Conservation (phyloP, 2,113 vertebrate genomes). For the Anolis sagrei region DNA sequence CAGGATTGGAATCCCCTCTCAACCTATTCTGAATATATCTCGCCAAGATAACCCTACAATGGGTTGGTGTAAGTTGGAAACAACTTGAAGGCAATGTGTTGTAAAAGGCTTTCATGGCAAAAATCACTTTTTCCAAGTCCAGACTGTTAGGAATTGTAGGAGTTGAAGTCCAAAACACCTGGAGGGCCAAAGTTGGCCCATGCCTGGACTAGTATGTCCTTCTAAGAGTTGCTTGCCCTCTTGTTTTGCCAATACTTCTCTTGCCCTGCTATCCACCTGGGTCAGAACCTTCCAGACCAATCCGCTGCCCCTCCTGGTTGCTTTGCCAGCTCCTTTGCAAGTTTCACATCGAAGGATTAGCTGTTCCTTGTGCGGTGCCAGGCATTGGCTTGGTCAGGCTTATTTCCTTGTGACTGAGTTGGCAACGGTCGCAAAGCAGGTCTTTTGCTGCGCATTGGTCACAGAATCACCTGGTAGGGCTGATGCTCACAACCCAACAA, state of each 20-base stretch:
- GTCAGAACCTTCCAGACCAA: too few relatives aligned
- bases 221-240: not conserved
- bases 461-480: not conserved
- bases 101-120: too few relatives aligned
- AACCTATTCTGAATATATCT: too few relatives aligned
- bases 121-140: too few relatives aligned
- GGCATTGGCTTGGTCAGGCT: not conserved
- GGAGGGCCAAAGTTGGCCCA: too few relatives aligned
- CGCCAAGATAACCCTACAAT: too few relatives aligned
- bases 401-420: not conserved
- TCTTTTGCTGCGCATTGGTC: not conserved
- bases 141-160: too few relatives aligned
- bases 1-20: too few relatives aligned
- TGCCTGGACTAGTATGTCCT: not conserved
- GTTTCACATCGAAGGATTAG: not conserved
- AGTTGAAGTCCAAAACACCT: too few relatives aligned
- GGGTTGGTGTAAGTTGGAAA: too few relatives aligned
- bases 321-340: not conserved
- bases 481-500: too few relatives aligned
- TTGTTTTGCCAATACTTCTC: not conserved
- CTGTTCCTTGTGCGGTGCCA: not conserved
- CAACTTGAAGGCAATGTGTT: too few relatives aligned
- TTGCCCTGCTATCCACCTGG: not conserved
- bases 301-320: not conserved
- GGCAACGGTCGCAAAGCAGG: not conserved